phyloP scores from a whole-genome alignment of 2,113 vertebrate species.

The Pan troglodytes region NHGRI_mPanTro3-v2.1_pri NC_072418.2:7774501-7775000 shows the following conservation, averaged over 20 bases:
- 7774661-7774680: not conserved
- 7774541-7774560: accelerated
- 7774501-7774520: not conserved
- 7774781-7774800: not conserved
- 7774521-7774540: not conserved
- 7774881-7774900: not conserved
- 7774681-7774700: accelerated
- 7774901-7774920: not conserved
- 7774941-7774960: not conserved
- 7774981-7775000: not conserved
- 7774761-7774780: not conserved
- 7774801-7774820: not conserved
- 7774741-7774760: not conserved
- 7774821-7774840: not conserved
- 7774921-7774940: not conserved
- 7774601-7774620: not conserved
- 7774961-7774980: not conserved
- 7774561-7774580: not conserved
- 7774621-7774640: not conserved
- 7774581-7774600: not conserved
- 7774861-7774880: not conserved
- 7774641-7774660: not conserved
- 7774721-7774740: no score
- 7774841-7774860: not conserved
- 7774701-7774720: not conserved